Base-by-base conservation (phyloP, 2,888 invertebrate genomes). In the Molorchus minor region DNA sequence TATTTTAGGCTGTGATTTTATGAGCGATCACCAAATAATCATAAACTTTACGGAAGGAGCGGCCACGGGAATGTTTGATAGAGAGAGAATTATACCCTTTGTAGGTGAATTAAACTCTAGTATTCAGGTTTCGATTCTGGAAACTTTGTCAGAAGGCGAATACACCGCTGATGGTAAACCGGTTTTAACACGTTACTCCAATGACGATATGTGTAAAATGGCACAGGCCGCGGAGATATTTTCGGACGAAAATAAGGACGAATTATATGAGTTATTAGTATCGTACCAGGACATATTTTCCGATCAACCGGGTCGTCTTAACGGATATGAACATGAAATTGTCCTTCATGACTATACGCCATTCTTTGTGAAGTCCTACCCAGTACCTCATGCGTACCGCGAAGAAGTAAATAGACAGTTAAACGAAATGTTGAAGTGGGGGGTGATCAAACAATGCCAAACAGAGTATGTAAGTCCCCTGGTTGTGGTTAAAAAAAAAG, bases 281-380 rank as follows among this genome's bases (percentile, higher is more conserved):
- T 25, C 25, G 3, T 25, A 3, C 8, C 25, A 25, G 8, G 8
- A 25, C 3, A 25, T 25, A 15, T 58, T 54, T 43, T 58, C 54
- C 1, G 30, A 58, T n/a, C 16, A 35, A 15, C 58, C 58, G 16
- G 53, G 53, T 12, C 5, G 10, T n/a, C 33, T 25, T 4, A 19
- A 35, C 3, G 17, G 25, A 4, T 58, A 54, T 21, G 13, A 8
- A 0, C 58, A 58, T 33, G 25, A 36, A 5, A 54, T 58, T 7
- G 15, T 21, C 7, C 33, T 53, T 10, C 25, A 35, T 5, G 53
- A 53, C 30, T 10, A 53, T 30, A 30, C 51, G 0, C 40, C 51
- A 10, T 43, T 53, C 33, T 52, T 12, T n/a, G 41, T 7, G 29
- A 8, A 8, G 25, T 21, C 38, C 8, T 52, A 52, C 10, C 25